Conservation (phyloP, 2,888 invertebrate species). For the Drosophila paranaensis region DNA sequence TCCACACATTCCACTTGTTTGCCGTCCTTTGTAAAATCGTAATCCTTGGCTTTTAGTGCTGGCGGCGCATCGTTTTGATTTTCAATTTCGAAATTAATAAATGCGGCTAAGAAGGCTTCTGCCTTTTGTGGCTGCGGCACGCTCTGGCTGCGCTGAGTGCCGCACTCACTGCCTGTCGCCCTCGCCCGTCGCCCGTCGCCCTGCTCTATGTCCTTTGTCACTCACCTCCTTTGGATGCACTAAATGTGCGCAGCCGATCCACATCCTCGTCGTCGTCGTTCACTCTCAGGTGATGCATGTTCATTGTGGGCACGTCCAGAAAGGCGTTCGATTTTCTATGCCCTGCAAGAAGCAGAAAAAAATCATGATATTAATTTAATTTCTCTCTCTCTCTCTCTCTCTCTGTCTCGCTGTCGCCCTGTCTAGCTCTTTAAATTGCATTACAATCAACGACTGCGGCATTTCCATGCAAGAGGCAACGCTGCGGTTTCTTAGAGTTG, state of each 20-base stretch:
- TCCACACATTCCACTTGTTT: not conserved
- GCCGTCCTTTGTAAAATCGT: constrained; percentile 24
- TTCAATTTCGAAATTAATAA: constrained; percentile 75
- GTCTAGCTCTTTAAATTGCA: constrained; percentile 28
- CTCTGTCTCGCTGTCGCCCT: not conserved
- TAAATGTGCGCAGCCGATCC: constrained; percentile 96
- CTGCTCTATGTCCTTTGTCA: constrained; percentile 19
- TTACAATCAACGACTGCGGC: constrained; percentile 26
- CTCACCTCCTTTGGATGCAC: constrained; percentile 94
- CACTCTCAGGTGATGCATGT: constrained; percentile 84
- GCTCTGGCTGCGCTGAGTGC: not conserved
- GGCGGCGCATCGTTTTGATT: constrained; percentile 50
- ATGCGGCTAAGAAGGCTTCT: constrained; percentile 39
- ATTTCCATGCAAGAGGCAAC: constrained; percentile 1
- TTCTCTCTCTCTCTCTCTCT: not conserved
- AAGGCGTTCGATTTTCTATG: constrained; percentile 88
- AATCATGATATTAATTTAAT: constrained; percentile 30
- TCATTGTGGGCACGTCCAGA: constrained; percentile 87
- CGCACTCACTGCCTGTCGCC: not conserved
- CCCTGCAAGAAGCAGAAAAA: constrained; percentile 80
- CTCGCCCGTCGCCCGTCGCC: not conserved
- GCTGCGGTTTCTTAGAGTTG: not conserved
- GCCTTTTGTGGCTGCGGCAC: constrained; percentile 30
- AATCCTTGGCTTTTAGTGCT: constrained; percentile 51
- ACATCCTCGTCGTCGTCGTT: constrained; percentile 90